Evolutionary conservation across 2,888 invertebrate genomes (phyloP), one percentile per base, ranked within the genome.

Genomic region (Oligia fasciuncula): DNA sequence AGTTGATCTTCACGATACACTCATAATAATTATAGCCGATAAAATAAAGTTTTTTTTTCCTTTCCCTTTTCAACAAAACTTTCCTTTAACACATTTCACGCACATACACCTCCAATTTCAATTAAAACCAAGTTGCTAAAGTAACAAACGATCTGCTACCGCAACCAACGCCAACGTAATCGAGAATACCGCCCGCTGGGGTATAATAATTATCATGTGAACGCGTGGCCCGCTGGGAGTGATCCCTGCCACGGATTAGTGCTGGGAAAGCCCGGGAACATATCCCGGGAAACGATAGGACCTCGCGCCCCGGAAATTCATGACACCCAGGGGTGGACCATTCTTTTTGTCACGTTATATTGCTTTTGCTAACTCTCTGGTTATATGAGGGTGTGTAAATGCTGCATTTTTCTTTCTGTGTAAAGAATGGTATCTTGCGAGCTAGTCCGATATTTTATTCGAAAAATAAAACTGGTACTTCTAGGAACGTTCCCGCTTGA

Each of bases 141-240:
- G 82, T 73, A 82, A 86, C 81, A 79, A 85, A 88, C 87, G 82
- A 88, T 83, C 67, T 89, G 91, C 89, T 87, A 86, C 87, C 82
- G 76, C 88, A 88, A 87, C 91, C 90, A 81, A 78, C 76, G 88
- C 89, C 89, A 79, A 78, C 79, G 86, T 90, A 91, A 92, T 91
- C 89, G 86, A 88, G 87, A 87, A 88, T 89, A 79, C 82, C 78
- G 77, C 85, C 79, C 85, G 74, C 80, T 81, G 77, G 85, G 88
- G 88, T 88, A 89, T 93, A 92, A 93, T 93, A 91, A 93, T 93
- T 91, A 91, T 92, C 91, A 90, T 89, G 91, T 91, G 91, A 90
- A 89, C 92, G 87, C 81, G 87, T 83, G 82, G 89, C 92, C 93
- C 91, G 76, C 74, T 87, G 90, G 91, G 89, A 85, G 87, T 85